phyloP scores from a whole-genome alignment of 2,797 vertebrate genomes.

The Rhinogobio ventralis region DNA sequence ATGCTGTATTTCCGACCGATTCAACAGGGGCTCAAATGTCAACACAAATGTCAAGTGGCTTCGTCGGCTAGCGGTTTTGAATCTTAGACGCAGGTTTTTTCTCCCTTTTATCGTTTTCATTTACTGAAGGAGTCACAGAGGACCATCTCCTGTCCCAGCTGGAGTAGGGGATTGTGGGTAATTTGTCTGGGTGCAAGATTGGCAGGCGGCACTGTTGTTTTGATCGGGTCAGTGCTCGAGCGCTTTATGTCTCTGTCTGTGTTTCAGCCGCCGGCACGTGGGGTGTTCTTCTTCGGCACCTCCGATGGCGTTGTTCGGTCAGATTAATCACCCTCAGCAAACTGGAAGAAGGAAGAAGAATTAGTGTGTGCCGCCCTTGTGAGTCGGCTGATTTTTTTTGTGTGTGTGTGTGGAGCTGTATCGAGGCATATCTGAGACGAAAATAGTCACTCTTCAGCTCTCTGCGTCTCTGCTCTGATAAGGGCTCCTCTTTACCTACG shows the following conservation, averaged over 20 bases:
- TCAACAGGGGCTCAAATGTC: constrained; percentile 81
- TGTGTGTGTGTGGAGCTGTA: constrained; percentile 50
- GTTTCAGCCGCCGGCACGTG: not conserved
- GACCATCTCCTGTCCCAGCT: constrained; percentile 41
- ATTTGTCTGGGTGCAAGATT: constrained; percentile 51
- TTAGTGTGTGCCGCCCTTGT: constrained; percentile 31
- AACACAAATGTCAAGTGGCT: constrained; percentile 87
- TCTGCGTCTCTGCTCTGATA: constrained; percentile 52
- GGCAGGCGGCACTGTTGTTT: constrained; percentile 40
- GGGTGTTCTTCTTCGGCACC: not conserved
- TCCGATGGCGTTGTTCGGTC: not conserved
- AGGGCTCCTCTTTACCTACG: constrained; percentile 52
- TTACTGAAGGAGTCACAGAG: constrained; percentile 58
- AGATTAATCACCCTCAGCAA: constrained; percentile 35
- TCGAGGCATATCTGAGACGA: constrained; percentile 57
- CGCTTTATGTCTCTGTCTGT: constrained; percentile 37
- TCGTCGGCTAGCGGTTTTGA: constrained; percentile 68
- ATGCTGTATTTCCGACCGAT: constrained; percentile 82
- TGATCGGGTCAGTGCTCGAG: constrained; percentile 18
- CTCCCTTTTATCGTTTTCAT: constrained; percentile 51
- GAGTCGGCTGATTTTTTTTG: constrained; percentile 30
- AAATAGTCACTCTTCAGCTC: constrained; percentile 46
- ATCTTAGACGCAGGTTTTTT: constrained; percentile 65
- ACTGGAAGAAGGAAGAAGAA: not conserved
- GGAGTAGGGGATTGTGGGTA: constrained; percentile 55